A percentile compares a stretch with the other conserved stretches of the same genome.
Evolutionary conservation across 2,797 vertebrate species (phyloP).

Genomic region (Fistularia commersonii): DNA sequence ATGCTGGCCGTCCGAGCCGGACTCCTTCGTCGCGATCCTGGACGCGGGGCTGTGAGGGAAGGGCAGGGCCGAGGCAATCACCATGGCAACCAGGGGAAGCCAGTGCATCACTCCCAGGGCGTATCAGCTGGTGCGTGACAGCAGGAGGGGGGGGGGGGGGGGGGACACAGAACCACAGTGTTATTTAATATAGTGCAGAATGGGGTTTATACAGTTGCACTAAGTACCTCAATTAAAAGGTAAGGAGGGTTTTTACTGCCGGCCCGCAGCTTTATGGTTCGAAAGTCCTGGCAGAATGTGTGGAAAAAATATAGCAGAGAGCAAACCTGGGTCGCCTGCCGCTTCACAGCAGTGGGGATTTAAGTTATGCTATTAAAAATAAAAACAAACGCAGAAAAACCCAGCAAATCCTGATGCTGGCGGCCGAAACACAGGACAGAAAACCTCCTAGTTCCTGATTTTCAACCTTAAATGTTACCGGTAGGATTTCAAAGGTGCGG

Average conservation of each 20-base stretch:
- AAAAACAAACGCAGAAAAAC: constrained; percentile 12
- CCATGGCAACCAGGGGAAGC: constrained; percentile 88
- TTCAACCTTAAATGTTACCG: no score
- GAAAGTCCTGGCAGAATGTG: constrained; percentile 56
- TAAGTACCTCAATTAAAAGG: constrained; percentile 44
- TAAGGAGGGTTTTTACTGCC: constrained; percentile 52
- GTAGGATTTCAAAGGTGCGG: no score
- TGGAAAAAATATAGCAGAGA: constrained; percentile 56
- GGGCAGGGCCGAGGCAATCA: constrained; percentile 84
- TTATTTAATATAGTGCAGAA: constrained; percentile 44
- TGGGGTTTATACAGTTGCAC: constrained; percentile 32
- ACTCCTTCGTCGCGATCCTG: constrained; percentile 65
- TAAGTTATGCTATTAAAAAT: constrained; percentile 12
- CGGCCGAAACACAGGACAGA: no score
- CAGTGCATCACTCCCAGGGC: constrained; percentile 86
- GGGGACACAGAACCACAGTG: constrained; percentile 16
- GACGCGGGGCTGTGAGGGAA: constrained; percentile 75
- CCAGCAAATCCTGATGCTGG: no score
- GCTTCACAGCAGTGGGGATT: no score
- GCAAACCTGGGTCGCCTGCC: constrained; percentile 24
- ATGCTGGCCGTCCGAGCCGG: constrained; percentile 44
- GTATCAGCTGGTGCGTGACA: constrained; percentile 71
- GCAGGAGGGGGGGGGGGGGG: constrained; percentile 13
- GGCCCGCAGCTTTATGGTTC: constrained; percentile 49
- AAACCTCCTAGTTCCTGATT: no score